Evolutionary conservation across 2,797 vertebrate genomes (phyloP), one percentile per base, ranked within the genome.

Genomic region (Acipenser oxyrinchus): DNA sequence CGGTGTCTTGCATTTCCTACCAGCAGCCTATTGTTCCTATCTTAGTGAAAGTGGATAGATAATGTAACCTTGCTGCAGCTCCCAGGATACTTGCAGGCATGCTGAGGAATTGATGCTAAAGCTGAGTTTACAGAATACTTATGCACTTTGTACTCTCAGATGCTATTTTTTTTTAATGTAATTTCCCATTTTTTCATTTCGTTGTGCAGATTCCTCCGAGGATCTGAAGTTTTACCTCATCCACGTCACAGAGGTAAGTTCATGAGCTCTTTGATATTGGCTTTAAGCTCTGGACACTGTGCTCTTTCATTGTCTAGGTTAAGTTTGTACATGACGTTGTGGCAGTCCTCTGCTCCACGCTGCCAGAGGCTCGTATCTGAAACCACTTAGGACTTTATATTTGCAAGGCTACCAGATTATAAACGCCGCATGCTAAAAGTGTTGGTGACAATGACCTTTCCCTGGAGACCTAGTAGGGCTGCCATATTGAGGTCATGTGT

Each of bases 191-290:
- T 58, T 49, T 64, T 48, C 68, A 10, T 66, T 7, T 63, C 10
- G 57, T 66, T 80, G 61, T 68, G 52, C 77, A 86, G 89, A 93
- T 89, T 90, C 91, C 37, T 85, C 87, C 0, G 91, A 94, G 69
- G 93, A 94, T 73, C 86, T 93, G 82, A 91, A 91, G 70, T 96
- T 98, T 84, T 96, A 93, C 75, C 79, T 98, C 73, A 93, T 95
- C 74, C 95, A 96, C 82, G 91, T 95, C 74, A 95, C 94, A 0
- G 93, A 98, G 95, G 95, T 97, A 88, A 94, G 94, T 83, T 57
- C 37, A 66, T 52, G 13, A 37, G 37, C 37, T 37, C 37, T 37
- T 37, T 37, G 3, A 37, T 37, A 37, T 4, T 37, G 37, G 37
- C 37, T 37, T 37, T 37, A 37, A 37, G 37, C 37, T 37, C 37